phyloP scores from a whole-genome alignment of 2,113 vertebrate genomes.

The Heterotilapia buettikoferi region DNA sequence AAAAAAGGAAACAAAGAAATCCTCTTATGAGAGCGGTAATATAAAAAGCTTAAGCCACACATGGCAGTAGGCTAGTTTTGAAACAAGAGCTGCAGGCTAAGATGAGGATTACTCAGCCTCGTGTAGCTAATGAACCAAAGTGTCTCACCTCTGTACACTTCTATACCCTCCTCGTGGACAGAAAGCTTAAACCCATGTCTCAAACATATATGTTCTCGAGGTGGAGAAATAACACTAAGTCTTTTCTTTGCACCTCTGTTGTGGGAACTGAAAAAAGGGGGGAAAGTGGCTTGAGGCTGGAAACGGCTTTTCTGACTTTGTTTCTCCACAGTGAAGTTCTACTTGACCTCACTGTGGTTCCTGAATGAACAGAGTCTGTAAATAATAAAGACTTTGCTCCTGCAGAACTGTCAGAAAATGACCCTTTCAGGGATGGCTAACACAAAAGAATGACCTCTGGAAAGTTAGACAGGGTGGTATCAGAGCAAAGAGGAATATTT shows the following conservation, averaged over 20 bases:
- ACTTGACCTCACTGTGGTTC: slow-evolving; percentile 14
- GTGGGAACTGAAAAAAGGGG: slow-evolving; percentile 10
- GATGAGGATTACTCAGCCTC: slow-evolving; percentile 58
- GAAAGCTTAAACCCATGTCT: slow-evolving; percentile 34
- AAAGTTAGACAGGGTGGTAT: not conserved
- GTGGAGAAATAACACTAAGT: slow-evolving; percentile 31
- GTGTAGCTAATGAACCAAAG: slow-evolving; percentile 57
- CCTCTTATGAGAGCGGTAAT: slow-evolving; percentile 46
- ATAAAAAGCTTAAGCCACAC: slow-evolving; percentile 67
- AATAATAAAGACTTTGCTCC: slow-evolving; percentile 1
- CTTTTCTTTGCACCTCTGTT: slow-evolving; percentile 15
- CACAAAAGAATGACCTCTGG: not conserved
- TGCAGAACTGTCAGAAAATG: not conserved
- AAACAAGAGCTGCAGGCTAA: slow-evolving; percentile 63
- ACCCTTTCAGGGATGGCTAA: not conserved
- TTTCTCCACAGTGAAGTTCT: slow-evolving; percentile 19
- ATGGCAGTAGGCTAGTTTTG: slow-evolving; percentile 62
- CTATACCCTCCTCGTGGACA: not conserved
- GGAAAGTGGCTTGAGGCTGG: slow-evolving; percentile 5
- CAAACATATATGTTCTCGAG: slow-evolving; percentile 26
- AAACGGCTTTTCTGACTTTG: slow-evolving; percentile 40
- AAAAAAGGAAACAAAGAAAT: slow-evolving; percentile 43
- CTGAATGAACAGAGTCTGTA: not conserved
- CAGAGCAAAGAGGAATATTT: slow-evolving; percentile 3
- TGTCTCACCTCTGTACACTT: slow-evolving; percentile 21